Percentiles rank a stretch among this genome's conserved stretches.
Evolutionary conservation across 2,888 invertebrate species (phyloP).

Genomic region (Rhimphoctona megacephalus): DNA sequence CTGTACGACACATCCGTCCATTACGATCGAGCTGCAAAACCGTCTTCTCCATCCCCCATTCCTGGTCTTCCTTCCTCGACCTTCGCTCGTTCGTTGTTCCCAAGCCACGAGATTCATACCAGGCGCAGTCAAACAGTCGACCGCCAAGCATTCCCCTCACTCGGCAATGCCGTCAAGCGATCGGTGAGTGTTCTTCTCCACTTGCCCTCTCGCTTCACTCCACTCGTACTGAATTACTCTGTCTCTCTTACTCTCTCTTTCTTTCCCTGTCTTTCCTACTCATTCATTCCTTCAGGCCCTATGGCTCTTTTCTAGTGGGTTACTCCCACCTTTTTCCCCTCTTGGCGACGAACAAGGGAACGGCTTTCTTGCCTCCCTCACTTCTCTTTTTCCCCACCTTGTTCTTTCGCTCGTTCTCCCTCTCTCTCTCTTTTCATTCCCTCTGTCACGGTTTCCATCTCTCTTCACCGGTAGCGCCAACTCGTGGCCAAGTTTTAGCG

Average conservation of each 20-base stretch:
- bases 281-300: slow-evolving; percentile 53
- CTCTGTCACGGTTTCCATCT: slow-evolving; percentile 17
- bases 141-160: slow-evolving; percentile 60
- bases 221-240: slow-evolving; percentile 16
- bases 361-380: slow-evolving; percentile 57
- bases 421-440: background rate
- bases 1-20: slow-evolving; percentile 29
- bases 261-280: slow-evolving; percentile 9
- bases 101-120: slow-evolving; percentile 51
- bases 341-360: slow-evolving; percentile 30
- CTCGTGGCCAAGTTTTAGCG: slow-evolving; percentile 81
- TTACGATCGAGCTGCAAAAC: slow-evolving; percentile 29
- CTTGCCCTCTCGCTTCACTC: slow-evolving; percentile 47
- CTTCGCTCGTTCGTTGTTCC: slow-evolving; percentile 36
- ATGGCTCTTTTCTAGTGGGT: slow-evolving; percentile 65
- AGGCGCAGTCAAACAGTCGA: slow-evolving; percentile 64
- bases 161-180: slow-evolving; percentile 63
- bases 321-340: slow-evolving; percentile 55
- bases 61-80: slow-evolving; percentile 46
- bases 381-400: slow-evolving; percentile 46
- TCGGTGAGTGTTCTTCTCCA: slow-evolving; percentile 36
- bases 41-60: slow-evolving; percentile 22
- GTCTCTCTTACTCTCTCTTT: slow-evolving; percentile 43
- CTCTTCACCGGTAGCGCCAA: slow-evolving; percentile 47
- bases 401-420: slow-evolving; percentile 56